Conservation (phyloP, 1,140 invertebrate species). For the Archegozetes longisetosus region DNA sequence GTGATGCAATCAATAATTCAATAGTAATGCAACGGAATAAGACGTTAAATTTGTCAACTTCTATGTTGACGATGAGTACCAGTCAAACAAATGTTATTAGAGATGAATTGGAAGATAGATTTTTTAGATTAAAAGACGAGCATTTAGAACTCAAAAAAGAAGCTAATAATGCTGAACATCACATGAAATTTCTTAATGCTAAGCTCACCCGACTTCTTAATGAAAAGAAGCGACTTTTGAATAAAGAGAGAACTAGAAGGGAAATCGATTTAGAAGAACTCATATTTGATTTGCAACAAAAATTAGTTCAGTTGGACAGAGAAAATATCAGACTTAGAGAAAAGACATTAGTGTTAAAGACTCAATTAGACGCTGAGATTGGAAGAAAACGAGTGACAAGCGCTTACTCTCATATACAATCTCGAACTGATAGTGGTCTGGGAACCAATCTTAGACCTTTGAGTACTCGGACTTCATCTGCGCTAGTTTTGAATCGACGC, state of each 20-base stretch:
- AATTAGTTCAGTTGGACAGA: background rate
- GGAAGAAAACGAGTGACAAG: background rate
- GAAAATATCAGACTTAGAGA: conserved; percentile 5
- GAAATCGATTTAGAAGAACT: conserved; percentile 7
- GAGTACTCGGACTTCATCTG: background rate
- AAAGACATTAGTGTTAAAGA: background rate
- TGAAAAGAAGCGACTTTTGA: conserved; percentile 11
- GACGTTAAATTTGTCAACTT: background rate
- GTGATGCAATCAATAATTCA: no score
- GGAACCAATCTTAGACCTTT: background rate
- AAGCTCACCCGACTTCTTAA: background rate
- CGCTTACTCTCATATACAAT: conserved; percentile 4
- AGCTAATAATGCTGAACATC: background rate
- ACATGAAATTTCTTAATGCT: background rate
- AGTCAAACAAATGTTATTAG: background rate
- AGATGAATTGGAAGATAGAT: conserved; percentile 8
- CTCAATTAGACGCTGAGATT: background rate
- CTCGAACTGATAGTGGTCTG: conserved; percentile 1
- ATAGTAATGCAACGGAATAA: no score
- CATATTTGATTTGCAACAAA: conserved; percentile 7
- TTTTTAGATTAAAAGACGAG: conserved; percentile 3
- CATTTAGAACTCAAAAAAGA: conserved; percentile 6
- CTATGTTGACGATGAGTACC: background rate
- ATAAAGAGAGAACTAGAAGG: background rate
- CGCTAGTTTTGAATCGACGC: background rate